These are phyloP conservation scores for Sprattus sprattus DNA, from an alignment of 2,113 vertebrate genomes.

Conservation along the genomic window DNA sequence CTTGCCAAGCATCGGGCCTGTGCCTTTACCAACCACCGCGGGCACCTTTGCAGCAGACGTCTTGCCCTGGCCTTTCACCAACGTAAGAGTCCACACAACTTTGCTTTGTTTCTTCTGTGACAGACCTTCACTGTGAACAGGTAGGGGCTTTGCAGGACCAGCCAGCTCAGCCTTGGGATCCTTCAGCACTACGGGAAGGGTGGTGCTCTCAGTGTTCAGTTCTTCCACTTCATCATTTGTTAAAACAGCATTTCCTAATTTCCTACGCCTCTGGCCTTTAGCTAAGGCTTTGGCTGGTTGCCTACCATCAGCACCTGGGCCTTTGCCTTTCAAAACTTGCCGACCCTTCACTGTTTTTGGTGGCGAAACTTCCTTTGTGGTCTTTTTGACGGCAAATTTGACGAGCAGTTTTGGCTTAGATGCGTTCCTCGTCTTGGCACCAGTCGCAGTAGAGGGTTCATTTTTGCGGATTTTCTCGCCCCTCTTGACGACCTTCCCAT, in stretches of 20 bases:
- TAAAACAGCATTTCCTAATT: background rate
- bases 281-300: background rate
- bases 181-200: background rate
- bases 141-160: background rate
- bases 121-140: background rate
- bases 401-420: conserved; percentile 47
- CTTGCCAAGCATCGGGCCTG: conserved; percentile 23
- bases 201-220: background rate
- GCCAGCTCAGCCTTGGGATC: background rate
- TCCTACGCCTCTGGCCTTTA: background rate
- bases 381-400: conserved; percentile 52
- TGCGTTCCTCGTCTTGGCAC: conserved; percentile 25
- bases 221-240: background rate
- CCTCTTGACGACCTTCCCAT: conserved; percentile 54
- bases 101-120: conserved; percentile 48
- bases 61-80: conserved; percentile 46
- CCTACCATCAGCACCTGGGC: background rate
- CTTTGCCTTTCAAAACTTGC: background rate
- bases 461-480: conserved; percentile 51
- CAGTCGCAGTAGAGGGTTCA: conserved; percentile 26
- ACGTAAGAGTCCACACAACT: conserved; percentile 38
- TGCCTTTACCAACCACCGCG: background rate
- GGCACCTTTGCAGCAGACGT: background rate
- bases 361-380: conserved; percentile 17
- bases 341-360: background rate